These are phyloP conservation scores for Aromia moschata DNA, from an alignment of 2,888 invertebrate genomes.

Conservation along the genomic window DNA sequence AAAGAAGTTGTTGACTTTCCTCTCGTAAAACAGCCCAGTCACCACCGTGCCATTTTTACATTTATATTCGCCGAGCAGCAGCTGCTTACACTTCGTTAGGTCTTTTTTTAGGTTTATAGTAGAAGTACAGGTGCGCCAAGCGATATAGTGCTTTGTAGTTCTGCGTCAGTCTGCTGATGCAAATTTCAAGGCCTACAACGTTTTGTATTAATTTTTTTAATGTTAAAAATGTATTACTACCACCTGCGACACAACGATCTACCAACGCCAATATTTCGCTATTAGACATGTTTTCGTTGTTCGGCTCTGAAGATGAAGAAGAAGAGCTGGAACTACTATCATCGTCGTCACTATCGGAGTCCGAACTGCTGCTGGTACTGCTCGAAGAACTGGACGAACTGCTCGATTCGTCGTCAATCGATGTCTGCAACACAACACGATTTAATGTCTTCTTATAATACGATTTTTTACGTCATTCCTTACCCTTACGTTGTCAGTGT, in stretches of 20 bases:
- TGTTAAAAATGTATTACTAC: too few relatives aligned
- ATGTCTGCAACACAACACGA: constrained; percentile 33
- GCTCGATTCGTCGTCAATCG: constrained; percentile 40
- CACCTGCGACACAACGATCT: constrained; percentile 55
- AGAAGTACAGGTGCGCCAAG: constrained; percentile 83
- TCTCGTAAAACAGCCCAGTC: constrained; percentile 85
- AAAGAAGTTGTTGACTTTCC: constrained; percentile 87
- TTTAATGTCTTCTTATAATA: not conserved
- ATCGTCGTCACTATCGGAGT: constrained; percentile 64
- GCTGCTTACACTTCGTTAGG: constrained; percentile 74
- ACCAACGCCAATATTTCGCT: constrained; percentile 56
- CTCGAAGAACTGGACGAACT: constrained; percentile 63
- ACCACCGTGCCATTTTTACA: constrained; percentile 74
- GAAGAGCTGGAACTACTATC: constrained; percentile 61
- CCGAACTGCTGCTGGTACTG: constrained; percentile 65
- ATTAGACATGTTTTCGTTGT: constrained; percentile 55
- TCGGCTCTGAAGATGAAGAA: constrained; percentile 52
- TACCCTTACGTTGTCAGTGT: constrained; percentile 49
- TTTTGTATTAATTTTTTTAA: too few relatives aligned
- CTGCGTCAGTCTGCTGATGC: constrained; percentile 85
- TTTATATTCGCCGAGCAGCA: constrained; percentile 75
- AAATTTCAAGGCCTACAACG: constrained; percentile 83
- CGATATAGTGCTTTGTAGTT: constrained; percentile 94
- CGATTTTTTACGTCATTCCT: constrained; percentile 13
- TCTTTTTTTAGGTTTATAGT: constrained; percentile 73